phyloP scores from a whole-genome alignment of 2,888 invertebrate species.

The Molorchus minor region DNA sequence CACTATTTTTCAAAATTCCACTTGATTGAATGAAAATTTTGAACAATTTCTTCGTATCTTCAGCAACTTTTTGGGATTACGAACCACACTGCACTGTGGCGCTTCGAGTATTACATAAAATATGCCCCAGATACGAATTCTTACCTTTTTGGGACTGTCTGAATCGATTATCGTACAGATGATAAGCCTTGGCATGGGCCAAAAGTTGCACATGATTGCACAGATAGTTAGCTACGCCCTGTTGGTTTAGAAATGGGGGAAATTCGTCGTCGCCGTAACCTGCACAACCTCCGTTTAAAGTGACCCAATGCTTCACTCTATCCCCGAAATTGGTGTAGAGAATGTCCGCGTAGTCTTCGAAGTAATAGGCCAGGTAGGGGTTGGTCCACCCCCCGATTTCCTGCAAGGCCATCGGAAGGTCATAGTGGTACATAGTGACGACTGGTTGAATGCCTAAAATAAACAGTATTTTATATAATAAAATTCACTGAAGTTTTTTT shows the following conservation, averaged over 20 bases:
- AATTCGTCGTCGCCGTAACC: conserved; percentile 66
- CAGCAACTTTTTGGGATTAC: no score
- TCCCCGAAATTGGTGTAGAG: conserved; percentile 68
- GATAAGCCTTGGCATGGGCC: conserved; percentile 74
- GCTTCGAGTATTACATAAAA: not conserved
- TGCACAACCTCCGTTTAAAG: conserved; percentile 72
- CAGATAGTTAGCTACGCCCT: conserved; percentile 70
- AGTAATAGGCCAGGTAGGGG: conserved; percentile 68
- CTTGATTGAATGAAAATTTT: no score
- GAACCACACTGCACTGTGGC: not conserved
- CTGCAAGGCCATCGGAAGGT: conserved; percentile 50
- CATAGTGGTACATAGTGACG: conserved; percentile 70
- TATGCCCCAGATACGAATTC: not conserved
- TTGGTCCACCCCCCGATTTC: conserved; percentile 74
- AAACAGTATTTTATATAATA: not conserved
- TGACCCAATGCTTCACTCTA: conserved; percentile 72
- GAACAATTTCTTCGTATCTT: no score
- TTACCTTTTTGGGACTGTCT: conserved; percentile 66
- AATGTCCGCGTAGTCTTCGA: conserved; percentile 67
- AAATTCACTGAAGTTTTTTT: not conserved
- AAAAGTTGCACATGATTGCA: conserved; percentile 73
- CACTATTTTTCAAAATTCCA: no score
- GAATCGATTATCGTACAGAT: conserved; percentile 70
- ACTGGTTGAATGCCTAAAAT: conserved; percentile 65
- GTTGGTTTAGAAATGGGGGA: conserved; percentile 66